These are phyloP conservation scores for Neoitamus cyanurus DNA, from an alignment of 2,888 invertebrate species.

Conservation along the genomic window DNA sequence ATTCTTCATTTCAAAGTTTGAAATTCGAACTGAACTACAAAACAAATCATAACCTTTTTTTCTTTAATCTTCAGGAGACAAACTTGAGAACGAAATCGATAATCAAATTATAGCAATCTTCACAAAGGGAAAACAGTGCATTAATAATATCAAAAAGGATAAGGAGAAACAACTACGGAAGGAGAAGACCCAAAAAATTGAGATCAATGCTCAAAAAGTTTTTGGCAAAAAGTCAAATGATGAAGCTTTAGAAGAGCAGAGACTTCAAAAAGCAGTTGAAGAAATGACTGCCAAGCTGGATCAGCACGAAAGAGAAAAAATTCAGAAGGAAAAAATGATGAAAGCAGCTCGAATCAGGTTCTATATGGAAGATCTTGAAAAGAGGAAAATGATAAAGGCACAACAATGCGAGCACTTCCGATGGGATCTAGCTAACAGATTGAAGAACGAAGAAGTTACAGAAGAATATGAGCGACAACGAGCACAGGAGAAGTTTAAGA, in stretches of 20 bases:
- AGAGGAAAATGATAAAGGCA: conserved; percentile 55
- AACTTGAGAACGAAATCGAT: conserved; percentile 64
- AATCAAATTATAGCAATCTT: conserved; percentile 67
- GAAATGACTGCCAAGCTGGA: conserved; percentile 66
- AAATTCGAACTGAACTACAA: no score
- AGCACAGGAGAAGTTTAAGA: conserved; percentile 56
- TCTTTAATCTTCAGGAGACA: conserved; percentile 55
- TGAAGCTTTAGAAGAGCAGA: conserved; percentile 67
- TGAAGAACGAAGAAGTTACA: conserved; percentile 59
- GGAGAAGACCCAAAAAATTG: conserved; percentile 66
- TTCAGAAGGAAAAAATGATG: conserved; percentile 57
- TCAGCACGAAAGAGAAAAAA: conserved; percentile 60
- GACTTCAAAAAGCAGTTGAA: conserved; percentile 67
- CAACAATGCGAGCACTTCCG: conserved; percentile 55
- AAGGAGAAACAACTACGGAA: conserved; percentile 62
- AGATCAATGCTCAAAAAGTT: conserved; percentile 67
- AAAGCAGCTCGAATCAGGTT: conserved; percentile 60
- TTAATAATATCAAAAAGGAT: conserved; percentile 64
- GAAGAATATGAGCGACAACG: conserved; percentile 55
- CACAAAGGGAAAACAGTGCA: conserved; percentile 65
- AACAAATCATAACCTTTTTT: neutral
- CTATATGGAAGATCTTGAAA: conserved; percentile 58
- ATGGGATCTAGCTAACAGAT: conserved; percentile 58
- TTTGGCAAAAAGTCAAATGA: conserved; percentile 66
- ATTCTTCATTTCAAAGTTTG: no score